Evolutionary conservation across 1,140 invertebrate genomes (phyloP).

Genomic region (Nebria ingens): DNA sequence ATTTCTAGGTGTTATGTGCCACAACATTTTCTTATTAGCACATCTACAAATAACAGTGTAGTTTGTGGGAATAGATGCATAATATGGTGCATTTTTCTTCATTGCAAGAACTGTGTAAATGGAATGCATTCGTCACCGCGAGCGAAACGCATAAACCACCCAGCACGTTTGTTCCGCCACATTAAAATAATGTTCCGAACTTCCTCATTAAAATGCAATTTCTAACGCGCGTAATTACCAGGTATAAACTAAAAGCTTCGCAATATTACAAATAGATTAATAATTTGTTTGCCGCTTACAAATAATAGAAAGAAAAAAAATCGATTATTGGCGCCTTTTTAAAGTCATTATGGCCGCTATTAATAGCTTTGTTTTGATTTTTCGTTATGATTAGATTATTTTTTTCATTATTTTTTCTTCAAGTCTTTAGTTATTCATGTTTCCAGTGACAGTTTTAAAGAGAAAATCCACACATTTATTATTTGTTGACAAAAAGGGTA

Average conservation of each 20-base stretch:
- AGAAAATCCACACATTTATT: background rate
- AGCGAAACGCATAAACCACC: background rate
- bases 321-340: background rate
- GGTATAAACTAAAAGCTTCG: background rate
- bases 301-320: background rate
- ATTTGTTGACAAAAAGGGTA: too few relatives aligned
- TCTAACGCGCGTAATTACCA: conserved; percentile 10
- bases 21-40: too few relatives aligned
- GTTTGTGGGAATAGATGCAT: too few relatives aligned
- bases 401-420: background rate
- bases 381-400: too few relatives aligned
- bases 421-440: background rate
- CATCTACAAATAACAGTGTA: too few relatives aligned
- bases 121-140: background rate
- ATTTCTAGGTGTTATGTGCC: too few relatives aligned
- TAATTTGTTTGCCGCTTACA: background rate
- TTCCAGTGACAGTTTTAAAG: background rate
- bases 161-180: conserved; percentile 2
- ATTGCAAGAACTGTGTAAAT: too few relatives aligned
- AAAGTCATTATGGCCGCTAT: background rate
- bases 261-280: background rate
- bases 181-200: conserved; percentile 7
- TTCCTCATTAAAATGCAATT: conserved; percentile 13
- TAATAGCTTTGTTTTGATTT: conserved; percentile 7
- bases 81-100: too few relatives aligned